Evolutionary conservation across 1,140 invertebrate genomes (phyloP).

Genomic region (Drosophila tristis): DNA sequence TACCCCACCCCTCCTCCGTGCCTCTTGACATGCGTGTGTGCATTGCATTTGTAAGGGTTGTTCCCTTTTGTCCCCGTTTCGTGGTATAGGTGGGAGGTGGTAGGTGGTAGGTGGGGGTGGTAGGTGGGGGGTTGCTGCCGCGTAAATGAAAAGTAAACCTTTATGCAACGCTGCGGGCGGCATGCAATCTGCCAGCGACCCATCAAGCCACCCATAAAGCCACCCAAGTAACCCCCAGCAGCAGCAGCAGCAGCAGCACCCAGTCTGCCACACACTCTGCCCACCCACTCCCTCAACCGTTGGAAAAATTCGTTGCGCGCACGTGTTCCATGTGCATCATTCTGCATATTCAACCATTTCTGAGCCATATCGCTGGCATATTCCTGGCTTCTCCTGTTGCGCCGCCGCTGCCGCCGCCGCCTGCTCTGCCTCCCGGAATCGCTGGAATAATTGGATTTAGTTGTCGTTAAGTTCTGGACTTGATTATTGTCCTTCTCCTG

Average conservation of each 20-base stretch:
- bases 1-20: conserved; percentile 4
- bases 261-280: neutral
- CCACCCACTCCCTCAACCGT: conserved; percentile 9
- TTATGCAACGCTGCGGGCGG: conserved; percentile 69
- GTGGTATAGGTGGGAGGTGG: too few relatives aligned
- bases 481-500: conserved; percentile 55
- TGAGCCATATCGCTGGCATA: neutral
- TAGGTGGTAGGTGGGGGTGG: too few relatives aligned
- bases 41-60: conserved; percentile 69
- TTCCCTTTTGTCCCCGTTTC: conserved; percentile 58
- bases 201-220: conserved; percentile 3
- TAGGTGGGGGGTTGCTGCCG: conserved; percentile 3
- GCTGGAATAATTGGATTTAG: conserved; percentile 75
- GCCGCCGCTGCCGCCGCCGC: conserved; percentile 1
- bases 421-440: conserved; percentile 14
- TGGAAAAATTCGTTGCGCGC: conserved; percentile 66
- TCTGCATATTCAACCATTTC: neutral
- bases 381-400: conserved; percentile 56
- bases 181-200: conserved; percentile 57
- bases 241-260: conserved; percentile 2
- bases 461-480: conserved; percentile 72
- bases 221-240: conserved; percentile 1
- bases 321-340: conserved; percentile 57
- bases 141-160: conserved; percentile 78
- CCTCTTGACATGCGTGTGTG: conserved; percentile 28